Base-by-base conservation (phyloP, 2,888 invertebrate species). In the Tinea semifulvella region DNA sequence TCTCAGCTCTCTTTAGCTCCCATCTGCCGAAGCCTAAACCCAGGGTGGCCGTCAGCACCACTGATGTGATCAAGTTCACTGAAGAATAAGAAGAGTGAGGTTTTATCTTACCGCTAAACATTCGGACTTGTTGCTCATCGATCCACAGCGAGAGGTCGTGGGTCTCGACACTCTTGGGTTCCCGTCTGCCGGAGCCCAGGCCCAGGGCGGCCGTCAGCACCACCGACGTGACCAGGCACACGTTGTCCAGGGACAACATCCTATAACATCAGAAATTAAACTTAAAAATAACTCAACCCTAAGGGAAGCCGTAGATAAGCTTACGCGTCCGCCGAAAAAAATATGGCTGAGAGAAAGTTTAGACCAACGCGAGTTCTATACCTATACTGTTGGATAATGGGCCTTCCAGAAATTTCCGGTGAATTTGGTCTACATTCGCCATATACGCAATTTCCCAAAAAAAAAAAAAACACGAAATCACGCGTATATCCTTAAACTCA, bases 111-210 rank as follows among this genome's bases (percentile, higher is more conserved):
- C 94, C 94, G 70, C 92, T 93, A 58, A 94, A 90, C 87, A 92
- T 90, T 77, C 93, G 90, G 45, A 95, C 91, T 84, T 95, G 94
- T 55, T 92, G 89, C 63, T 92, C 91, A 67, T 94, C 93, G 60
- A 95, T 94, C 94, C 94, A 95, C 48, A 95, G 76, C 44, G 91
- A 91, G 51, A 93, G 83, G 67, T 91, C 91, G 44, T 69, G 49
- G 50, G 56, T 61, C 49, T 68, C 65, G n/a, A 67, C 55, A 26
- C 50, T 70, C 57, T 63, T 65, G 60, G 63, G 68, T 49, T 74
- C 74, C 52, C 75, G 69, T 49, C 76, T 69, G 52, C 72, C 68
- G 50, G 71, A 74, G 52, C 71, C 63, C 50, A 70, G 61, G 38
- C 69, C 56, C 51, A 76, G 63, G 49, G 71, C 71, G 67, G 75